A percentile compares a stretch with the other conserved stretches of the same genome.
These are phyloP conservation scores for Darevskia nairensis DNA, from an alignment of 2,797 vertebrate species.

Conservation along the genomic window DNA sequence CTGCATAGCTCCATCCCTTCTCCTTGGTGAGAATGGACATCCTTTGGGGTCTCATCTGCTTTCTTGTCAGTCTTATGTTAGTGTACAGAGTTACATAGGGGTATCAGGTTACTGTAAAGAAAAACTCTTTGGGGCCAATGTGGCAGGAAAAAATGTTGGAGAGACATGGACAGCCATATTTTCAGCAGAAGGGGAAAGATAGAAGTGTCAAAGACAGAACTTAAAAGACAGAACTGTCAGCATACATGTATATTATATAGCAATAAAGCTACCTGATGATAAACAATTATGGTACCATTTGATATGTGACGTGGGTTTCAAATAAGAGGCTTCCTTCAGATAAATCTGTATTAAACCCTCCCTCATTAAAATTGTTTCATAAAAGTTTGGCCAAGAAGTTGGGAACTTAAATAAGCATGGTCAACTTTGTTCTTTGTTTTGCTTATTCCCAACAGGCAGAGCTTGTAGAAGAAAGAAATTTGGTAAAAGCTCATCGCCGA, in stretches of 20 bases:
- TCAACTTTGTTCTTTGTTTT: slow-evolving; percentile 52
- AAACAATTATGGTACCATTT: neutral
- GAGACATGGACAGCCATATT: neutral
- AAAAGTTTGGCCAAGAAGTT: neutral
- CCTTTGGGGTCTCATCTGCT: neutral
- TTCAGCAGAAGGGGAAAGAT: neutral
- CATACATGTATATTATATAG: neutral
- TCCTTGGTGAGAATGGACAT: neutral
- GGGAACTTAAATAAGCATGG: slow-evolving; percentile 27
- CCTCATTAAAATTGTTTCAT: neutral
- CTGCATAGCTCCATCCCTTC: neutral
- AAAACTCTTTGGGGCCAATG: neutral
- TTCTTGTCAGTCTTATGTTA: neutral
- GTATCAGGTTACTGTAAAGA: neutral
- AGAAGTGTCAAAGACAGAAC: neutral
- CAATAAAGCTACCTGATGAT: neutral
- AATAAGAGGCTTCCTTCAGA: neutral
- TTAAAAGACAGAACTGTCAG: neutral
- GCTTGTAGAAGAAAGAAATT: slow-evolving; percentile 83
- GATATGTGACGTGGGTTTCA: neutral
- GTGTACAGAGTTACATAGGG: too few species aligned
- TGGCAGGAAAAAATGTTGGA: neutral
- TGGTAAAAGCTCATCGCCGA: slow-evolving; percentile 79
- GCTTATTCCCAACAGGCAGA: slow-evolving; percentile 79
- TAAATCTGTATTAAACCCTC: neutral